Base-by-base conservation (phyloP, 2,113 vertebrate genomes). In the Sprattus sprattus region DNA sequence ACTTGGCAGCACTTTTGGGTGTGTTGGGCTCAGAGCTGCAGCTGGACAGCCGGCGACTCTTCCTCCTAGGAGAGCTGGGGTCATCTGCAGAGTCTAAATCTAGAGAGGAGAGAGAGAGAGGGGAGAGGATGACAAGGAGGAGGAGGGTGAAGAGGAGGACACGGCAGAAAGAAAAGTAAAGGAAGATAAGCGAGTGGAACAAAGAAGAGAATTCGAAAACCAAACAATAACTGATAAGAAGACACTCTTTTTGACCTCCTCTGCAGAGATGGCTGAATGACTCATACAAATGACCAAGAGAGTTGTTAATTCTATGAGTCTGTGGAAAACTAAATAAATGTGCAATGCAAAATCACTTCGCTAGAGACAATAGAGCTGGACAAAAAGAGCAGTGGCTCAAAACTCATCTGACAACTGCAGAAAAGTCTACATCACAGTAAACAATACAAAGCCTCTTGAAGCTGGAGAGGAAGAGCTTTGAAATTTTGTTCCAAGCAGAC, bases 21-120 rank as follows among this genome's bases (percentile, higher is more conserved):
- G 97, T 98, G 94, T 95, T 98, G 89, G 97, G 97, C 92, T 98
- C 97, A 0, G 97, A 98, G 92, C 97, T 97, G 91, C 97, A 98
- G 93, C 96, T 97, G 60, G 97, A 97, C 20, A 97, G 93, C n/a
- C 97, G 94, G 0, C 96, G 95, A 54, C 96, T 96, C 93, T 97
- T 97, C 87, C 97, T 96, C 91, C 97, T 95, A 0, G 97, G 97
- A 0, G 97, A 98, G 86, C 95, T 94, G 86, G 97, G 96, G 45
- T 98, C 97, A 84, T 98, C 97, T 0, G 94, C 94, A 0, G 93
- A 94, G 83, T 98, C 97, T 45, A 97, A 91, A 86, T 98, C 97
- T 98, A 39, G 88, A 3, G 25, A 44, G 39, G 44, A 16, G 16
- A 6, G n/a, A 18, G 47, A 83, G 49, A 60, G 8, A 20, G 22